Evolutionary conservation across 2,888 invertebrate species (phyloP).

Genomic region (Adelphocoris suturalis): DNA sequence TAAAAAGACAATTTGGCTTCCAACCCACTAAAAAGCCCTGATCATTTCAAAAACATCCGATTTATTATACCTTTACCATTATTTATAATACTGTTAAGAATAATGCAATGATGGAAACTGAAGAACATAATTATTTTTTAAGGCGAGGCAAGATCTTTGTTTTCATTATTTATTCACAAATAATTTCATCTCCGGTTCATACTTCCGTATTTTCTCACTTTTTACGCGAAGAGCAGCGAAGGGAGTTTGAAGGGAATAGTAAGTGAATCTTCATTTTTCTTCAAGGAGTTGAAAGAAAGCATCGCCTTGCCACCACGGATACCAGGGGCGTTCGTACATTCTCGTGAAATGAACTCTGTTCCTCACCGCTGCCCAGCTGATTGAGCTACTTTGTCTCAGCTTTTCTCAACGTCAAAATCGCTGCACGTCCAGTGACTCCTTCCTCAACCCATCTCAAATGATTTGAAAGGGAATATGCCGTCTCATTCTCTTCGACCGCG

Average conservation of each 20-base stretch:
- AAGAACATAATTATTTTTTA: no score
- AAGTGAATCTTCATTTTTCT: slow-evolving; percentile 13
- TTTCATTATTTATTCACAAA: not conserved
- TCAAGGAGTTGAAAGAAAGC: not conserved
- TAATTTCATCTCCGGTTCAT: not conserved
- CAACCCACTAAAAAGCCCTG: no score
- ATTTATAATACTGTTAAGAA: no score
- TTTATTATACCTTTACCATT: no score
- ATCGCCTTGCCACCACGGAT: not conserved
- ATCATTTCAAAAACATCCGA: no score
- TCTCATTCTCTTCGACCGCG: no score
- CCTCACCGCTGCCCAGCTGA: slow-evolving; percentile 3
- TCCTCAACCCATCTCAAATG: no score
- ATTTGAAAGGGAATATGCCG: no score
- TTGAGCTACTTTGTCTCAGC: not conserved
- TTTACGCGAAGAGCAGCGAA: not conserved
- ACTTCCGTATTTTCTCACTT: not conserved
- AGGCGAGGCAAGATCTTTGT: no score
- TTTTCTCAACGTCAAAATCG: slow-evolving; percentile 8
- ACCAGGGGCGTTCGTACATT: not conserved
- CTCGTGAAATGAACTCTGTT: not conserved
- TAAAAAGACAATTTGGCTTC: no score
- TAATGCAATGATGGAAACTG: no score
- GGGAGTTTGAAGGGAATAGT: not conserved
- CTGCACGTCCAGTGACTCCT: not conserved